Percentiles rank a stretch among this genome's conserved stretches.
Evolutionary conservation across 2,888 invertebrate species (phyloP).

Genomic region (Mesorhabditis sp.): DNA sequence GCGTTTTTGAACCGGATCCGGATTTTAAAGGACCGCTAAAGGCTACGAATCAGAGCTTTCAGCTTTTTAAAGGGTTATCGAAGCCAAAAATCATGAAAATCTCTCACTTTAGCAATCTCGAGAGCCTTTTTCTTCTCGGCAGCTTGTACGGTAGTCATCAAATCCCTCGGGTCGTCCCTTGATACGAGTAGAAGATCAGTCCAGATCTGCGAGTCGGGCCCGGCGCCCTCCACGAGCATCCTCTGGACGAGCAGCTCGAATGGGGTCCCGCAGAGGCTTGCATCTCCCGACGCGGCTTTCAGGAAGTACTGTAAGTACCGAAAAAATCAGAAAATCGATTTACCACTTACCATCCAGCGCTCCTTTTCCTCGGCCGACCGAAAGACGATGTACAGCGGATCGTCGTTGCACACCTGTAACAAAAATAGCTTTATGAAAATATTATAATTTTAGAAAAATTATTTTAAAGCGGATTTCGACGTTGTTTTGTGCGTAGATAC

Average conservation of each 20-base stretch:
- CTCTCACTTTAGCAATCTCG: slow-evolving; percentile 37
- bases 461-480: background rate
- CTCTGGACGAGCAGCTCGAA: slow-evolving; percentile 92
- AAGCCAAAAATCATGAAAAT: background rate
- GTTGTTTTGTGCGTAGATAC: background rate
- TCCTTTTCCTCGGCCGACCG: slow-evolving; percentile 88
- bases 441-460: background rate
- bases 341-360: slow-evolving; percentile 62
- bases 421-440: too few relatives aligned
- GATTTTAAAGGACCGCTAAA: background rate
- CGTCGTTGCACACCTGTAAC: slow-evolving; percentile 82
- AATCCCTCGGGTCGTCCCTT: slow-evolving; percentile 42
- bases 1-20: background rate
- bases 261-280: slow-evolving; percentile 75
- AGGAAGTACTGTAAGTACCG: slow-evolving; percentile 62
- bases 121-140: slow-evolving; percentile 39
- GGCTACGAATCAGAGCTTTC: background rate
- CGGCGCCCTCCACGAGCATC: slow-evolving; percentile 91
- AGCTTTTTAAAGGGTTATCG: background rate
- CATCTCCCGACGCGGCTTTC: slow-evolving; percentile 81
- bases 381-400: slow-evolving; percentile 88
- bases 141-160: slow-evolving; percentile 41
- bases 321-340: background rate
- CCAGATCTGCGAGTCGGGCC: slow-evolving; percentile 62
- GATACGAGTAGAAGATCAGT: slow-evolving; percentile 42